Evolutionary conservation across 2,797 vertebrate species (phyloP).

Genomic region (Bradypus variegatus): DNA sequence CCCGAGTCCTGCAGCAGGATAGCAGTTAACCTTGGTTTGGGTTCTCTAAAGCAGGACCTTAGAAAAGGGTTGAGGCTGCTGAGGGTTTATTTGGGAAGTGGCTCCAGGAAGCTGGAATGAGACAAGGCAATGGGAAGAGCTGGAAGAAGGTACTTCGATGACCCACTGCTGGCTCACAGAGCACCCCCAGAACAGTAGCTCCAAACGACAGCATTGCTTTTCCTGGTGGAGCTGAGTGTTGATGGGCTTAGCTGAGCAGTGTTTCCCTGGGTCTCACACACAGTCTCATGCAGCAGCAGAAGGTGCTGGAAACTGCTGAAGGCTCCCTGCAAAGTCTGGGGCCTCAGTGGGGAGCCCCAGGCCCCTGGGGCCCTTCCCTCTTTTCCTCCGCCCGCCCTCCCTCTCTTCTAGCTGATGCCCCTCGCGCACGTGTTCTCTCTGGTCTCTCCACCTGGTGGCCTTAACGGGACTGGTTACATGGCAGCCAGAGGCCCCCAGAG

Average conservation of each 20-base stretch:
- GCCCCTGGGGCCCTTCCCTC: neutral
- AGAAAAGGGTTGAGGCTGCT: neutral
- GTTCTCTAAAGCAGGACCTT: neutral
- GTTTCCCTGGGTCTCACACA: rapidly evolving
- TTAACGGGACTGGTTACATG: neutral
- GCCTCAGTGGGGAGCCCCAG: neutral
- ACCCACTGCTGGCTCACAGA: neutral
- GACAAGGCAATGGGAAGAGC: neutral
- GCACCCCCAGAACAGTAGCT: neutral
- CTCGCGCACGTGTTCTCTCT: neutral
- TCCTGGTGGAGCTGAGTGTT: neutral
- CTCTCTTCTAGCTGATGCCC: neutral
- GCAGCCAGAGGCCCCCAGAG: neutral
- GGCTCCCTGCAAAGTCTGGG: neutral
- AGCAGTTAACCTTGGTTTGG: rapidly evolving
- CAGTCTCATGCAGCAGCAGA: neutral
- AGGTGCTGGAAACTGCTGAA: neutral
- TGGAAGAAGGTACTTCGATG: neutral
- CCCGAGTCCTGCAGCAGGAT: too few relatives aligned
- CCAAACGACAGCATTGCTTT: neutral
- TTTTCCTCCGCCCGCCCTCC: rapidly evolving
- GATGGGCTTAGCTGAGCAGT: too few relatives aligned
- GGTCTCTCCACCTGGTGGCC: neutral
- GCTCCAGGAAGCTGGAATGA: neutral
- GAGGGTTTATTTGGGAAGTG: neutral